Evolutionary conservation across 2,888 invertebrate species (phyloP), one percentile per base, ranked within the genome.

Genomic region (Meteorus colon): DNA sequence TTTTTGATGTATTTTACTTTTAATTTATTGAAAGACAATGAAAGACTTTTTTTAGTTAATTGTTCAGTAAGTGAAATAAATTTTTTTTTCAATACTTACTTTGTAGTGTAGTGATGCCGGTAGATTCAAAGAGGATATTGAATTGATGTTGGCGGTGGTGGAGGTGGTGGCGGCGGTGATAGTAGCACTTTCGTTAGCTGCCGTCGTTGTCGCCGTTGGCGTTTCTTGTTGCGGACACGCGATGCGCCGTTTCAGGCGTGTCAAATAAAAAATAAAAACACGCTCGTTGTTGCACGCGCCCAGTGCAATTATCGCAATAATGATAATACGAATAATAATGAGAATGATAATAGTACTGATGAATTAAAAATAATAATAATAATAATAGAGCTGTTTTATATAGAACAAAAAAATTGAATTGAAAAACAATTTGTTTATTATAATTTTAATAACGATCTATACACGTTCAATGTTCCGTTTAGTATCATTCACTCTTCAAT

Each of bases 151-250:
- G 31, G 19, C 27, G 34, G 48, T 48, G 69, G 59, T 55, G 69
- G 34, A 34, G 68, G 27, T 51, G 51, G 48, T 51, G n/a, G 31
- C 24, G 27, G 51, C 19, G 51, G 37, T 68, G 59, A 59, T 59
- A 34, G 37, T 70, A 34, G 31, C 55, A 71, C 72, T 73, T 71
- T 73, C 63, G 65, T 62, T 62, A 34, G 51, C 72, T 63, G 72
- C 65, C 72, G 72, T 65, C 34, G 72, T 73, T 48, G 72, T 73
- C 48, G 72, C 63, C 72, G 63, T 73, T 48, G 72, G 72, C 72
- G 65, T 65, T 51, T 37, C 63, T 73, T 31, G 62, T 62, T 31
- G 31, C 62, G 31, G 62, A 31, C 62, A 31, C 62, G 62, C 62
- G 62, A 62, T 71, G 62, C 71, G 71, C 71, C 45, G 71, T 37